phyloP scores from a whole-genome alignment of 2,113 vertebrate species.

The Chaetodon auriga region DNA sequence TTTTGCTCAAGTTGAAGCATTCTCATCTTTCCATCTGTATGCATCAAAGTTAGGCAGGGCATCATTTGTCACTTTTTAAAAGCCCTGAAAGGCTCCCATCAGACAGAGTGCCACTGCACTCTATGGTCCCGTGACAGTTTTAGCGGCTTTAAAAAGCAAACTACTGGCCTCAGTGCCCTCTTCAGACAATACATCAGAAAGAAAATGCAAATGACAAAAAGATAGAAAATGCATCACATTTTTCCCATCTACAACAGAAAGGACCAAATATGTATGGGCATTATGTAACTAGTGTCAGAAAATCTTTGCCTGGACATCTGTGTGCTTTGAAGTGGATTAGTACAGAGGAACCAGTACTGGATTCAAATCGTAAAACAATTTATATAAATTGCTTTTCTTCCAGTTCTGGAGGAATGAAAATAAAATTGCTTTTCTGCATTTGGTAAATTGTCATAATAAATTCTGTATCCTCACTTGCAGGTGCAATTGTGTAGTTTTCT shows the following conservation, averaged over 20 bases:
- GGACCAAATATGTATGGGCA: not conserved
- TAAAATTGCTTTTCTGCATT: not conserved
- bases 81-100: not conserved
- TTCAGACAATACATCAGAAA: constrained; percentile 1
- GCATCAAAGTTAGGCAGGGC: not conserved
- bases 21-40: not conserved
- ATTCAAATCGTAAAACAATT: not conserved
- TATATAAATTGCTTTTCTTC: not conserved
- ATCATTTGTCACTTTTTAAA: not conserved
- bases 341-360: not conserved
- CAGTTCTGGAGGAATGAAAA: not conserved
- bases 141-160: not conserved
- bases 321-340: constrained; percentile 5
- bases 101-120: not conserved
- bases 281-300: constrained; percentile 1
- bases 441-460: constrained; percentile 2
- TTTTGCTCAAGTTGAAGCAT: not conserved
- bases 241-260: not conserved
- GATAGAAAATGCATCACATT: not conserved
- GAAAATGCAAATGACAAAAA: not conserved
- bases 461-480: not conserved
- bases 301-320: constrained; percentile 5
- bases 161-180: not conserved
- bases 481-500: not conserved
- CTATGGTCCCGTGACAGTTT: not conserved